These are phyloP conservation scores for Polyergus mexicanus DNA, from an alignment of 1,140 invertebrate genomes.

Conservation along the genomic window DNA sequence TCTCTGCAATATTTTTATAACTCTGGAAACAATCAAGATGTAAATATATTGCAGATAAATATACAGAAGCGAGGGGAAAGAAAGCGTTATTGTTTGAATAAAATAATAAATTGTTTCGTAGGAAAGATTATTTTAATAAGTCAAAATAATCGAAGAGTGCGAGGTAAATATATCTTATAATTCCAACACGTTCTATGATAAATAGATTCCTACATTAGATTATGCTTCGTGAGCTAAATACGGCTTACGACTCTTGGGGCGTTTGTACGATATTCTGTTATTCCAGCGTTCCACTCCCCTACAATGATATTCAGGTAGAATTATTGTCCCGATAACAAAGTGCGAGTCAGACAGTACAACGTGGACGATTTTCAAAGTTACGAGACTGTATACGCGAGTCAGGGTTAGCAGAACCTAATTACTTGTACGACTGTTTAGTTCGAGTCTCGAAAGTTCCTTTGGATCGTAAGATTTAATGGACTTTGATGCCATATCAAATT, in stretches of 20 bases:
- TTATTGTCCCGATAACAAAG: constrained; percentile 58
- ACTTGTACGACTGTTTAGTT: constrained; percentile 64
- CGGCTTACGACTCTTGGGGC: constrained; percentile 11
- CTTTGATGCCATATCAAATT: constrained; percentile 67
- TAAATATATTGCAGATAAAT: background rate
- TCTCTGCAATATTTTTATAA: background rate
- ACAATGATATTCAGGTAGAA: constrained; percentile 40
- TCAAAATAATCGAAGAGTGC: background rate
- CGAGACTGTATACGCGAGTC: background rate
- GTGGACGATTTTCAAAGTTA: constrained; percentile 29
- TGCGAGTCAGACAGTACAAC: constrained; percentile 3
- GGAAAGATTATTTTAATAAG: background rate
- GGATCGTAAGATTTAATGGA: constrained; percentile 74
- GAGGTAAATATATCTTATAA: constrained; percentile 3
- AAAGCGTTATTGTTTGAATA: background rate
- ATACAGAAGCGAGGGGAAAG: background rate
- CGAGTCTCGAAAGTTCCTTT: constrained; percentile 66
- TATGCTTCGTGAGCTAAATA: constrained; percentile 22
- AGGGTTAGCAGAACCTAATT: constrained; percentile 57
- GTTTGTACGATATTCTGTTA: constrained; percentile 37
- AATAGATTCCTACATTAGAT: constrained; percentile 43
- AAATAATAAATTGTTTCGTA: background rate
- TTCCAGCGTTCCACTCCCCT: constrained; percentile 13
- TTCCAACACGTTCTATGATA: constrained; percentile 35
- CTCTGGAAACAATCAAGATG: background rate